Percentiles rank a stretch among this genome's conserved stretches.
Conservation (phyloP, 2,113 vertebrate genomes). For the Rallus limicola region DNA sequence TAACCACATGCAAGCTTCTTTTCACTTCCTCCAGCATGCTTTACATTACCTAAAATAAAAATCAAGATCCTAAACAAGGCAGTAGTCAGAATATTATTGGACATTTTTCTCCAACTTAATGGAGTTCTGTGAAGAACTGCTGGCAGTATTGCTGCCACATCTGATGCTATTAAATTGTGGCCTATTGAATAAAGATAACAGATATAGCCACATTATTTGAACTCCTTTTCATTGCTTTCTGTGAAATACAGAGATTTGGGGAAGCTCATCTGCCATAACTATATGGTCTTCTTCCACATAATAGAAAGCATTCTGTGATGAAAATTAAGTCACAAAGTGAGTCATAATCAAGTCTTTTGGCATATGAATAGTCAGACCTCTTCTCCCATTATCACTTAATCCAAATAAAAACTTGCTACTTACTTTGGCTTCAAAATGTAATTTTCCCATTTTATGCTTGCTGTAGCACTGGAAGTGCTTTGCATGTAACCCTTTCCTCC, state of each 20-base stretch:
- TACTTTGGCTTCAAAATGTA: not conserved
- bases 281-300: constrained; percentile 31
- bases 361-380: constrained; percentile 16
- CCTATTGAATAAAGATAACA: constrained; percentile 30
- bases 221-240: constrained; percentile 10
- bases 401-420: constrained; percentile 18
- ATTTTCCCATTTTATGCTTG: constrained; percentile 16
- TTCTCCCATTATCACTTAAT: constrained; percentile 36
- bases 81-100: constrained; percentile 28
- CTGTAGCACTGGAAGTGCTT: not conserved
- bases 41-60: constrained; percentile 31
- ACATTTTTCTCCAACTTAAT: constrained; percentile 16
- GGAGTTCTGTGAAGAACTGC: not conserved
- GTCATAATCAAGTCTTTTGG: constrained; percentile 45
- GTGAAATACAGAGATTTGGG: not conserved
- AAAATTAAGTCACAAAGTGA: constrained; percentile 46
- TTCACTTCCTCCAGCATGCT: constrained; percentile 30
- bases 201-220: not conserved
- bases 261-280: constrained; percentile 20
- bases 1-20: constrained; percentile 58
- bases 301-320: constrained; percentile 17
- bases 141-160: not conserved
- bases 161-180: not conserved
- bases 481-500: constrained; percentile 1
- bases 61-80: constrained; percentile 6